Evolutionary conservation across 1,140 invertebrate genomes (phyloP), one percentile per base, ranked within the genome.

Genomic region (Aphelinus atriplicis): DNA sequence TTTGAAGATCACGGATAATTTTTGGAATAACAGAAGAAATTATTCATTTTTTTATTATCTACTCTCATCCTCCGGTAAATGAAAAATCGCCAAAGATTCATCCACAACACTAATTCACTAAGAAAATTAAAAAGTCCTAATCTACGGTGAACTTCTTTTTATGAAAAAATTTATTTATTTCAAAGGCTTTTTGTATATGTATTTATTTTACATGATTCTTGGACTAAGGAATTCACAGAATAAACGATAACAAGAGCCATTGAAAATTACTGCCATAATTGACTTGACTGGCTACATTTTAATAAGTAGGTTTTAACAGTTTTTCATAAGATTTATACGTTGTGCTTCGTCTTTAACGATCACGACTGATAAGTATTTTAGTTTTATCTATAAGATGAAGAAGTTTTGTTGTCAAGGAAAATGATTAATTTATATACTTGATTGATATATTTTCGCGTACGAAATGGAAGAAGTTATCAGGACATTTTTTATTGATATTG

Each of bases 301-400:
- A 64, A 70, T 7, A 64, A 75, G 5, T 56, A 48, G 7, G 68
- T 47, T 5, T 68, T 63, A 58, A 58, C 2, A 75, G 51, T 64
- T 5, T 51, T 9, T 56, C 3, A 64, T 75, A 68, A 62, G 61
- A 57, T 51, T 70, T 50, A 26, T 10, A 70, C 10, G 51, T 62
- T 68, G 7, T n/a, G 50, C 42, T 63, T 74, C 46, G 51, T 63
- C 10, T 69, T 69, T 57, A 45, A 57, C 53, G 26, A 45, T 70
- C 61, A 70, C 55, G 66, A 64, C 66, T 70, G 73, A 75, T 71
- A 69, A 63, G 48, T 68, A 51, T 58, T 66, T 60, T 75, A 71
- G 9, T 26, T 75, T 69, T 71, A 63, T 53, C 61, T 6, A 45
- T 48, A 45, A 66, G 64, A 58, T 60, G 10, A 57, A 7, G 10